phyloP scores from a whole-genome alignment of 2,797 vertebrate genomes.

The Halcyon smyrnensis region DNA sequence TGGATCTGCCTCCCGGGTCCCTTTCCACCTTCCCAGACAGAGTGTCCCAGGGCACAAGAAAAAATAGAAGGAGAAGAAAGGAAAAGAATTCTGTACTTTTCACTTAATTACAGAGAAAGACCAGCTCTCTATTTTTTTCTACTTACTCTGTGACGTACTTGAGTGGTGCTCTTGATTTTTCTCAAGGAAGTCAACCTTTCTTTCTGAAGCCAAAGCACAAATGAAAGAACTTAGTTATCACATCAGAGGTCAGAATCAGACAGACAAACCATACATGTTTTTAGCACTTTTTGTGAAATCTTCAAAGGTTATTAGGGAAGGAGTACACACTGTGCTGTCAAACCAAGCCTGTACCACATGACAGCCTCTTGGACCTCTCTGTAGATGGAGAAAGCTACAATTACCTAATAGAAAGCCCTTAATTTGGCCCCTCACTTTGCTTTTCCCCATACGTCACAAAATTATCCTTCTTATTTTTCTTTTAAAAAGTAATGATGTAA shows the following conservation, averaged over 20 bases:
- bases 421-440: not conserved
- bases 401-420: not conserved
- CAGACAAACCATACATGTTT: not conserved
- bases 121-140: not conserved
- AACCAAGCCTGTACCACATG: not conserved
- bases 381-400: not conserved
- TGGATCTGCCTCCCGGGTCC: not conserved
- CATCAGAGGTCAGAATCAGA: not conserved
- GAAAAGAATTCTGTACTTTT: not conserved
- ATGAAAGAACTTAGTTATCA: not conserved
- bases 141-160: conserved; percentile 34
- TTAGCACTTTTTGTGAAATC: not conserved
- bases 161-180: not conserved
- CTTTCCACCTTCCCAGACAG: not conserved
- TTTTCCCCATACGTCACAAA: not conserved
- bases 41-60: not conserved
- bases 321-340: not conserved
- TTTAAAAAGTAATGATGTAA: not conserved
- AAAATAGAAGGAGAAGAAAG: not conserved
- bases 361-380: not conserved
- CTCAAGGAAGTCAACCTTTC: conserved; percentile 9
- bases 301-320: not conserved
- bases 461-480: not conserved
- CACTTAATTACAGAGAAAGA: not conserved
- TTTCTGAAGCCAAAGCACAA: conserved; percentile 46